phyloP scores from a whole-genome alignment of 2,113 vertebrate genomes.

The Butorides virescens region DNA sequence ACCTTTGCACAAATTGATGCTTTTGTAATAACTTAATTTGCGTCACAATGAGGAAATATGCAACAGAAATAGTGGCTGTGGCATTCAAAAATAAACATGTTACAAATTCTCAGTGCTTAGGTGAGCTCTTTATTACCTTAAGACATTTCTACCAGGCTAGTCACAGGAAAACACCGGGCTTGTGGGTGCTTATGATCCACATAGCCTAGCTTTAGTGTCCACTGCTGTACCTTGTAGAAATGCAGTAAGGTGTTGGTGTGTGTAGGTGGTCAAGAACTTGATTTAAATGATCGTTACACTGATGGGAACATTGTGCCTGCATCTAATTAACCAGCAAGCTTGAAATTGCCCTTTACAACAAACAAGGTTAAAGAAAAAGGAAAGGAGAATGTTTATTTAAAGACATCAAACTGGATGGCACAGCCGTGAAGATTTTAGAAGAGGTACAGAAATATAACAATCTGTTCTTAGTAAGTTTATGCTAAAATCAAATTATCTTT shows the following conservation, averaged over 20 bases:
- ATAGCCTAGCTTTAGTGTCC: not conserved
- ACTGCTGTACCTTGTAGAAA: not conserved
- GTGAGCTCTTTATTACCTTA: not conserved
- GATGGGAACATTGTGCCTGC: not conserved
- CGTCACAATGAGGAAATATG: not conserved
- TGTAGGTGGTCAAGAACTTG: not conserved
- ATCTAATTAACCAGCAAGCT: not conserved
- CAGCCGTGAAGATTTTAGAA: not conserved
- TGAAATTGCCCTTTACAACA: not conserved
- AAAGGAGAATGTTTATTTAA: not conserved
- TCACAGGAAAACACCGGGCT: not conserved
- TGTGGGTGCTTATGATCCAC: not conserved
- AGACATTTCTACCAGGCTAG: not conserved
- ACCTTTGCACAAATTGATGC: not conserved
- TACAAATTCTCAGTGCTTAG: not conserved
- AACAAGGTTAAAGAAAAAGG: not conserved
- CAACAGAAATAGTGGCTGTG: not conserved
- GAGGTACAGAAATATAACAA: not conserved
- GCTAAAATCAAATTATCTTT: not conserved
- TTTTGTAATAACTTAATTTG: not conserved
- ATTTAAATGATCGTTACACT: not conserved
- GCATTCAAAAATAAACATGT: not conserved
- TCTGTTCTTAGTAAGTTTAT: not conserved
- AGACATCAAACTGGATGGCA: not conserved
- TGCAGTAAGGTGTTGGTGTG: not conserved